A percentile compares a stretch with the other conserved stretches of the same genome.
Evolutionary conservation across 2,888 invertebrate species (phyloP).

Genomic region (Scaptomyza polygonia): DNA sequence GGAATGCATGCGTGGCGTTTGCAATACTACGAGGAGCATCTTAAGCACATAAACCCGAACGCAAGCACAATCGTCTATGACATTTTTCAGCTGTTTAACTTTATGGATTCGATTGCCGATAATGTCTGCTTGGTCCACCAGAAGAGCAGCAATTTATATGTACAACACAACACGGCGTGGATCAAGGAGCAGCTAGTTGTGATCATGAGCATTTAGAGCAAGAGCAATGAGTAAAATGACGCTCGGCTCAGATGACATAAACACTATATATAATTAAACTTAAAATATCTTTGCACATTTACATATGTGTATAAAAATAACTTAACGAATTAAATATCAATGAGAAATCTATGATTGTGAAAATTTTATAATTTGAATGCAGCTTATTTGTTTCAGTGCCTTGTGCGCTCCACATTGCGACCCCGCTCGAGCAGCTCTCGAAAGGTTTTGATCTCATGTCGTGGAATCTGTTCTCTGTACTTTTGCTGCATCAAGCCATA

Average conservation of each 20-base stretch:
- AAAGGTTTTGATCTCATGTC: constrained; percentile 78
- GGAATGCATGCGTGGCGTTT: constrained; percentile 99
- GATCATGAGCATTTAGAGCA: constrained; percentile 85
- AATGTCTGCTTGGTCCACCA: constrained; percentile 98
- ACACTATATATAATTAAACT: neutral
- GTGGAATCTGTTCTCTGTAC: constrained; percentile 75
- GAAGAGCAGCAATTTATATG: constrained; percentile 97
- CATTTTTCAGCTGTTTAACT: constrained; percentile 98
- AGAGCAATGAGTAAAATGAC: too few relatives aligned
- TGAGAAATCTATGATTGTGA: neutral
- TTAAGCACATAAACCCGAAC: constrained; percentile 97
- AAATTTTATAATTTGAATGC: neutral
- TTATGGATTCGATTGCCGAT: constrained; percentile 97
- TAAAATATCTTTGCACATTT: neutral
- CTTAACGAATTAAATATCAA: neutral
- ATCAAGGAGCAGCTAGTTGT: constrained; percentile 99
- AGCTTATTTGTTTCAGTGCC: constrained; percentile 9
- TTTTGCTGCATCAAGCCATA: constrained; percentile 77
- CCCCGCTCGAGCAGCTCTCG: constrained; percentile 78
- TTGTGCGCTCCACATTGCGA: constrained; percentile 74
- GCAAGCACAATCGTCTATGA: constrained; percentile 99
- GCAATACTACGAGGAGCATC: constrained; percentile 99
- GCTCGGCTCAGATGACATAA: neutral
- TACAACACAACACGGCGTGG: constrained; percentile 99
- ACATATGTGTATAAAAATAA: neutral